Base-by-base conservation (phyloP, 2,113 vertebrate species). In the Eubucco bourcierii region DNA sequence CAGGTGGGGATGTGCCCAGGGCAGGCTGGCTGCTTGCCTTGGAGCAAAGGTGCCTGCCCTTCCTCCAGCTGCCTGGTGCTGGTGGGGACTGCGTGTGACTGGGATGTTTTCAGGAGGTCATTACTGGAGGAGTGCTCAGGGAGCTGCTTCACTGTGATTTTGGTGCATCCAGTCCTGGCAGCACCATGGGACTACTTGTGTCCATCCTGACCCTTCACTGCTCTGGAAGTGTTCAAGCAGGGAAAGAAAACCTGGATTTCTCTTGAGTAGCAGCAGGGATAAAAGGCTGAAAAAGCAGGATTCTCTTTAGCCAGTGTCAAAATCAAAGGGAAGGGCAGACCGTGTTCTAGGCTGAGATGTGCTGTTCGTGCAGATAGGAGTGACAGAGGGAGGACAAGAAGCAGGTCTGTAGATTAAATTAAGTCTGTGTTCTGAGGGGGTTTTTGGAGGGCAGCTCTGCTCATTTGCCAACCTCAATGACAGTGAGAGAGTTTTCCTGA, bases 101-200 rank as follows among this genome's bases (percentile, higher is more conserved):
- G 39, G 1, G 2, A 17, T 25, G 61, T 6, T 81, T 37, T 64
- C 0, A 0, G n/a, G 5, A 21, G 29, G 31, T 37, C n/a, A 7
- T 9, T 56, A 4, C 1, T 29, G 59, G 61, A 17, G 27, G 15
- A 65, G 23, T 0, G 0, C 64, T 64, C 10, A 31, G 63, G n/a
- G 28, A 55, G 39, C 33, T 0, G 0, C 19, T 66, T 0, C 2
- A 20, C 73, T 33, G 41, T 4, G 0, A 56, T 27, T 52, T 58
- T 0, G 0, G 8, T 10, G 55, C 6, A 1, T 29, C 24, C 0
- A 0, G 29, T 27, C 34, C 52, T 37, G 82, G 60, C 59, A 70
- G 59, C 28, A 11, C n/a, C 2, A 0, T 0, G 0, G 55, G 64
- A 14, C 18, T n/a, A 2, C 39, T 90, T 1, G 1, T 56, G n/a